Evolutionary conservation across 2,113 vertebrate species (phyloP), one percentile per base, ranked within the genome.

Genomic region (Leucopternis melanops): DNA sequence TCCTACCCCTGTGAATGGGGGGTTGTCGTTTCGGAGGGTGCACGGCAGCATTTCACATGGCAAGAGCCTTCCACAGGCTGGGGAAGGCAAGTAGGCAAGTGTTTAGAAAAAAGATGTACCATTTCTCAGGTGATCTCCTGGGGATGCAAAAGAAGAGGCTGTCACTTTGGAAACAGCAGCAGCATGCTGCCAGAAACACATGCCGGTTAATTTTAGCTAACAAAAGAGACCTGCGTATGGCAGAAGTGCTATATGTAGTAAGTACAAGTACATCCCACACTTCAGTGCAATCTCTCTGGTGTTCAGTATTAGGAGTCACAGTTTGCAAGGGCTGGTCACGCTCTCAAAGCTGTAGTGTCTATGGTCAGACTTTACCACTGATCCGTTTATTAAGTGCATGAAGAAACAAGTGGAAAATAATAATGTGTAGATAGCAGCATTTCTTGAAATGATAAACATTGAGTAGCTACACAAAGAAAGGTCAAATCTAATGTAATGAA

Each of bases 191-290:
- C 74, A 92, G 92, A 52, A 96, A 65, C 78, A 82, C 79, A 65
- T 71, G 73, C 77, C 54, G 14, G 92, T 94, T 96, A 97, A 96
- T 96, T 96, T 97, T 96, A 96, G 88, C 91, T 92, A 81, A 94
- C 73, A 92, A 87, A 94, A 92, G 94, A 91, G 72, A 58, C 69
- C 81, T 50, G 78, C 8, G 29, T 71, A 61, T 22, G 55, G 86
- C 52, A 93, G 80, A 63, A 80, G 63, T 58, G 88, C 92, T 93
- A 5, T 50, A 91, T 74, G 55, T 79, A 13, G 18, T 57, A 34
- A 69, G 81, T 54, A 79, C 0, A 0, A 89, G 86, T 61, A 70
- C 87, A 62, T 67, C 95, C 86, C 75, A 90, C 82, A 16, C 84
- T 66, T 34, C 1, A 3, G 32, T 58, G 86, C 85, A 34, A 6